phyloP scores from a whole-genome alignment of 2,113 vertebrate species.

The Phoenicopterus ruber region DNA sequence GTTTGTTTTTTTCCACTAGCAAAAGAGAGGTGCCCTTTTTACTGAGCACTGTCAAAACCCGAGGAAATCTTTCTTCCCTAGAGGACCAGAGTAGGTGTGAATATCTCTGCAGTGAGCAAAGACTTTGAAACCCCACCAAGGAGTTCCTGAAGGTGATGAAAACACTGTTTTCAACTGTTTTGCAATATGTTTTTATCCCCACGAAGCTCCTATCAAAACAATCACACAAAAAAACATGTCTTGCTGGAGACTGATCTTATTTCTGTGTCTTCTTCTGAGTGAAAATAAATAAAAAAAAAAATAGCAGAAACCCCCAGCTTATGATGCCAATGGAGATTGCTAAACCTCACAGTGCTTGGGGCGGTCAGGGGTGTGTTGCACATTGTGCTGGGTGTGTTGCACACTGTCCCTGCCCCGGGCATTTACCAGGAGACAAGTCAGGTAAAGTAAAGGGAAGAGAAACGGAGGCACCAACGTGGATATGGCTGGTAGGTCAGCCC shows the following conservation, averaged over 20 bases:
- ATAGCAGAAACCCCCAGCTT: background rate
- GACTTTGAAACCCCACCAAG: background rate
- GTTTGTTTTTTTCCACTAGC: background rate
- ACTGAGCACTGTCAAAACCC: background rate
- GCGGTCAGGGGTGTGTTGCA: background rate
- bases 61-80: background rate
- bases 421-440: background rate
- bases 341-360: background rate
- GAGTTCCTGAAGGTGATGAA: background rate
- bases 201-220: background rate
- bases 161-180: background rate
- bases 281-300: background rate
- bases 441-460: background rate
- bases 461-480: background rate
- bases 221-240: background rate
- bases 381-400: accelerated
- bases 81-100: background rate
- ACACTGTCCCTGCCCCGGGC: background rate
- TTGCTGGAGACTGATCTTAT: background rate
- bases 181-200: background rate
- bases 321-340: background rate
- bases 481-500: background rate
- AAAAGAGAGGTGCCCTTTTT: background rate
- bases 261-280: background rate
- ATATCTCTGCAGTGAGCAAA: background rate